Percentiles rank a stretch among this genome's conserved stretches.
Evolutionary conservation across 1,140 invertebrate genomes (phyloP).

Genomic region (Heliconius nattereri): DNA sequence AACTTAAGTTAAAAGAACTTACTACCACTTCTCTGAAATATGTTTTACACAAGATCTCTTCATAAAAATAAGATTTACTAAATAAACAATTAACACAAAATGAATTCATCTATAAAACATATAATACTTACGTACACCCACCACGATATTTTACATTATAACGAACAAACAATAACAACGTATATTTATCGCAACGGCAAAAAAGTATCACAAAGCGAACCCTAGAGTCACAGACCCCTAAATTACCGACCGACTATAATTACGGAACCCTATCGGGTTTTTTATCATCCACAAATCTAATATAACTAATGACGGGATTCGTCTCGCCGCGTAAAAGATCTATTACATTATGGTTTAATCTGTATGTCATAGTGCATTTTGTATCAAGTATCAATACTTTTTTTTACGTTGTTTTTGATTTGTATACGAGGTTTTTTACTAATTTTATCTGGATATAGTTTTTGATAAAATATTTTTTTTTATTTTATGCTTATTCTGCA

Average conservation of each 20-base stretch:
- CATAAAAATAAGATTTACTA: neutral
- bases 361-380: constrained; percentile 52
- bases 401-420: constrained; percentile 9
- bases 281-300: constrained; percentile 73
- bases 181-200: constrained; percentile 50
- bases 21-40: too few relatives aligned
- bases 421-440: neutral
- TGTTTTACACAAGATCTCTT: neutral
- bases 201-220: constrained; percentile 54
- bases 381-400: constrained; percentile 33
- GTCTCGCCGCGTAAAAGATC: constrained; percentile 53
- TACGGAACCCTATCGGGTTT: constrained; percentile 63
- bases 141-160: constrained; percentile 15
- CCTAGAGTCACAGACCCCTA: constrained; percentile 61
- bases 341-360: constrained; percentile 54
- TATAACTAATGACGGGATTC: constrained; percentile 68
- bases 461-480: too few relatives aligned
- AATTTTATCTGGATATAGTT: neutral
- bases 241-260: constrained; percentile 68
- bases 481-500: too few relatives aligned
- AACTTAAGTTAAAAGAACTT: too few relatives aligned
- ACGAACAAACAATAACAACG: constrained; percentile 41
- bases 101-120: neutral
- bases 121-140: neutral
- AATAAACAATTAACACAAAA: neutral